Percentiles rank a stretch among this genome's conserved stretches.
Evolutionary conservation across 1,140 invertebrate genomes (phyloP).

Genomic region (Leptinotarsa defecta): DNA sequence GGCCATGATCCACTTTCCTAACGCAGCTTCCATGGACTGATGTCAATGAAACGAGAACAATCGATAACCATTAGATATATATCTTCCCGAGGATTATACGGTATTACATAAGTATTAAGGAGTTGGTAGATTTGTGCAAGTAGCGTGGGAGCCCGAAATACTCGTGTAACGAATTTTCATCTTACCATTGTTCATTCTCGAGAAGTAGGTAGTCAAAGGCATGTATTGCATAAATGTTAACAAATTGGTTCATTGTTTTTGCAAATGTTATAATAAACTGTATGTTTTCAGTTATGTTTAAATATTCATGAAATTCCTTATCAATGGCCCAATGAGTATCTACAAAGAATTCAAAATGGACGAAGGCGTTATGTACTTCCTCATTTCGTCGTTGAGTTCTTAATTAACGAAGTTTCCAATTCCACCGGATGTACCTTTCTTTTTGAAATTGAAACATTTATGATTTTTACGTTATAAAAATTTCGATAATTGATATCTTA

Average conservation of each 20-base stretch:
- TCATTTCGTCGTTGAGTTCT: no score
- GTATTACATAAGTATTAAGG: background rate
- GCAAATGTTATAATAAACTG: constrained; percentile 11
- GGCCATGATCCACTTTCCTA: constrained; percentile 6
- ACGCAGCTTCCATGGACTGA: background rate
- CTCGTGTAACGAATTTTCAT: constrained; percentile 11
- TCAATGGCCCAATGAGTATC: background rate
- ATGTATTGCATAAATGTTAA: constrained; percentile 10
- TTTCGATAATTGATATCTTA: no score
- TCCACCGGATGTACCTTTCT: no score
- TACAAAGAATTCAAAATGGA: background rate
- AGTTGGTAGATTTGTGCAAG: background rate
- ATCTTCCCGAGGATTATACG: background rate
- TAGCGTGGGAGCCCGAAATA: constrained; percentile 11
- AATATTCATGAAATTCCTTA: constrained; percentile 10
- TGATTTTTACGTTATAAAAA: no score
- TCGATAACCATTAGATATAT: constrained; percentile 10
- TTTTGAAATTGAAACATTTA: no score
- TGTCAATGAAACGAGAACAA: constrained; percentile 16
- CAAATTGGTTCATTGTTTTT: constrained; percentile 21
- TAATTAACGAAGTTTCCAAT: no score
- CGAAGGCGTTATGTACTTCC: background rate
- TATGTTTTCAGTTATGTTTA: constrained; percentile 12
- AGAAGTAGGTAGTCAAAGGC: constrained; percentile 4
- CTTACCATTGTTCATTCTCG: constrained; percentile 2